phyloP scores from a whole-genome alignment of 2,797 vertebrate genomes.

The Alca torda region DNA sequence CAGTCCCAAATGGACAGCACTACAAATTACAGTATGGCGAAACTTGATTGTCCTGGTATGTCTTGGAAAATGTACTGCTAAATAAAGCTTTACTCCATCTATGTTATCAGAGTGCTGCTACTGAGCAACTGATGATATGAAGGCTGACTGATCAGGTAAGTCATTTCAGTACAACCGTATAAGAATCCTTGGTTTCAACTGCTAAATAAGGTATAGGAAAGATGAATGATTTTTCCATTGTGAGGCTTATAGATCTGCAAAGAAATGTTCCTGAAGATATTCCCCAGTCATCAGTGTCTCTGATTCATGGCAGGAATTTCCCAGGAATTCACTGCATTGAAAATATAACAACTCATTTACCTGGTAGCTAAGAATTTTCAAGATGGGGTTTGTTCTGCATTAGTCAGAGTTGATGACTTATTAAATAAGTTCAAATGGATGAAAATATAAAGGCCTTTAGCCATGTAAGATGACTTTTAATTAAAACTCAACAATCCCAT shows the following conservation, averaged over 20 bases:
- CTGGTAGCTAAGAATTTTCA: not conserved
- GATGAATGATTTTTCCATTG: not conserved
- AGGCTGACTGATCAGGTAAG: not conserved
- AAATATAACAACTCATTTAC: not conserved
- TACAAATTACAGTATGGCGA: not conserved
- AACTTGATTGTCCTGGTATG: not conserved
- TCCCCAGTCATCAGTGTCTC: not conserved
- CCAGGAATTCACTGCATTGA: not conserved
- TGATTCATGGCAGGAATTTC: not conserved
- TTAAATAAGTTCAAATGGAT: not conserved
- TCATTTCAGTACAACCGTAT: not conserved
- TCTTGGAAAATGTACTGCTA: not conserved
- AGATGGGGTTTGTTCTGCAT: not conserved
- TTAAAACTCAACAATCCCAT: not conserved
- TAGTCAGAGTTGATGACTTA: not conserved
- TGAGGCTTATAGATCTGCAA: not conserved
- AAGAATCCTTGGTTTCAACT: not conserved
- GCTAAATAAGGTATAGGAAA: not conserved
- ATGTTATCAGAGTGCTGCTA: not conserved
- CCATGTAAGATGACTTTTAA: not conserved
- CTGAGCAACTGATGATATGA: not conserved
- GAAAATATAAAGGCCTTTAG: not conserved
- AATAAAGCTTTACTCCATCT: not conserved
- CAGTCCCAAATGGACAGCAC: not conserved
- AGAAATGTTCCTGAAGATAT: not conserved